Evolutionary conservation across 1,140 invertebrate genomes (phyloP).

Genomic region (Nixonia krombeini): DNA sequence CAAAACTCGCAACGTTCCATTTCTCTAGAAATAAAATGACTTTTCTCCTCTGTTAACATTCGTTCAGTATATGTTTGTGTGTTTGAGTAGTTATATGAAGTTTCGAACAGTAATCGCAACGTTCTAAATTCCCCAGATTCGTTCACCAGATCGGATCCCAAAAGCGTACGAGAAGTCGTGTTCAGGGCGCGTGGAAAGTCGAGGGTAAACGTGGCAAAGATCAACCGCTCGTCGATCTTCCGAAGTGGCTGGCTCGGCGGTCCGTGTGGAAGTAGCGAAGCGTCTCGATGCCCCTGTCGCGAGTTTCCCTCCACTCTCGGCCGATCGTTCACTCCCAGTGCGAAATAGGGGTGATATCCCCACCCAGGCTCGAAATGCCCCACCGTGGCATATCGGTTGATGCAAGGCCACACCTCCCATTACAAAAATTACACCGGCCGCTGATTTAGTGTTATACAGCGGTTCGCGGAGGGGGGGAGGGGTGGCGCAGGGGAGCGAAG

Average conservation of each 20-base stretch:
- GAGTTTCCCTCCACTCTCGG: constrained; percentile 15
- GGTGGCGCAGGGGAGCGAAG: constrained; percentile 27
- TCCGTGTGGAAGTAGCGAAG: constrained; percentile 33
- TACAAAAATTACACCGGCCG: constrained; percentile 72
- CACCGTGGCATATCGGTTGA: constrained; percentile 42
- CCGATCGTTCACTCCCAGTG: constrained; percentile 4
- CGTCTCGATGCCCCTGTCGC: constrained; percentile 24
- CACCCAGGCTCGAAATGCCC: constrained; percentile 15
- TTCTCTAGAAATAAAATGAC: no score
- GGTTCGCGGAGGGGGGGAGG: constrained; percentile 47
- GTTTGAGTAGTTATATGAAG: no score
- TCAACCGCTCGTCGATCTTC: no score
- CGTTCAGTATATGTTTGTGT: no score
- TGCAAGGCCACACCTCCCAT: constrained; percentile 71
- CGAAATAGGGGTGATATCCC: constrained; percentile 25
- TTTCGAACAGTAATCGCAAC: no score
- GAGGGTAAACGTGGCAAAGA: no score
- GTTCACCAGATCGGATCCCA: no score
- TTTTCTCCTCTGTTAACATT: no score
- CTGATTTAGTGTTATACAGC: constrained; percentile 70
- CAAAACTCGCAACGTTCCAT: no score
- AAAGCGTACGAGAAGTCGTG: no score
- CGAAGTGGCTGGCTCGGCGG: constrained; percentile 12
- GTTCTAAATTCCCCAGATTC: no score
- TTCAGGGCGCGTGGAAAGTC: no score